Conservation (phyloP, 2,797 vertebrate genomes). For the Eurystomus glaucurus region DNA sequence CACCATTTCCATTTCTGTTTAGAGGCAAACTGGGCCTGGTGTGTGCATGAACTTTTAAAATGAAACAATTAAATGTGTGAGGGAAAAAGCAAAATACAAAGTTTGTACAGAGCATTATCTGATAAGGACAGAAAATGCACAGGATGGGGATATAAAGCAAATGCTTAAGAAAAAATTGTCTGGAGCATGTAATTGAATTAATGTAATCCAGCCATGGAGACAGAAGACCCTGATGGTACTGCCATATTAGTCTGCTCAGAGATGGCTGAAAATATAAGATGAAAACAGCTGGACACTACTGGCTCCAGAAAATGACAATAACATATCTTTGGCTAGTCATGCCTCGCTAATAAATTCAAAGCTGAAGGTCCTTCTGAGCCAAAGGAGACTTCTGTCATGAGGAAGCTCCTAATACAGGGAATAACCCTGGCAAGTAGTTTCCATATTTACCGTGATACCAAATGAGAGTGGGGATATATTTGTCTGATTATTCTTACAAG, state of each 20-base stretch:
- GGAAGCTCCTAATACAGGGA: background rate
- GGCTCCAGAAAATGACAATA: background rate
- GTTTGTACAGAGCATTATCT: background rate
- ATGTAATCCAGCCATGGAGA: background rate
- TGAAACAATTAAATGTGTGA: background rate
- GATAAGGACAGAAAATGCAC: background rate
- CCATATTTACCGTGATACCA: background rate
- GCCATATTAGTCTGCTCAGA: slow-evolving; percentile 30
- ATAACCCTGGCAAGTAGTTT: background rate
- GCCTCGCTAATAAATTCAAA: background rate
- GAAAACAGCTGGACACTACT: background rate
- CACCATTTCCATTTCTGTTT: background rate
- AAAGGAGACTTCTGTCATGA: background rate
- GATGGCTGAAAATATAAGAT: background rate
- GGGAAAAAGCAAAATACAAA: background rate
- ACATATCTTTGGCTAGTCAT: background rate
- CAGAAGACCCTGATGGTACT: background rate
- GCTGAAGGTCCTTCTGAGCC: background rate
- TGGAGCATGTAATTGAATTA: background rate
- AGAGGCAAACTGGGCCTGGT: background rate
- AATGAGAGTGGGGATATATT: background rate
- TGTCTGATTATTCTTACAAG: background rate
- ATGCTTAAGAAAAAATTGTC: background rate
- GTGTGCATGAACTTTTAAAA: background rate
- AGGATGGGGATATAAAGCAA: background rate